Conservation (phyloP, 23 tunicate species). For the Ascidia mentula region DNA sequence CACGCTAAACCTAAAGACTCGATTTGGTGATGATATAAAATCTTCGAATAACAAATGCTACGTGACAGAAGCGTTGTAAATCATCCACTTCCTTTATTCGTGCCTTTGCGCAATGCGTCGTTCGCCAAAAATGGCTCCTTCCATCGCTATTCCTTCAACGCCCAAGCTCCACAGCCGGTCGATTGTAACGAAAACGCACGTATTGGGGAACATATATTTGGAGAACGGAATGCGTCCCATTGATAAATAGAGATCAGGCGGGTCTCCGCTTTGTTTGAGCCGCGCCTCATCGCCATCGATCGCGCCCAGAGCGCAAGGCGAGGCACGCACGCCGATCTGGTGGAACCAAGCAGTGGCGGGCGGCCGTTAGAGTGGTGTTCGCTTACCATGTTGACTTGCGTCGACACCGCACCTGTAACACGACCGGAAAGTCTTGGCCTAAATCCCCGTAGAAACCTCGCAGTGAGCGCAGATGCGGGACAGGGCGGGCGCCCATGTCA, state of each 20-base stretch:
- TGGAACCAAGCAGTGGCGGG: neutral
- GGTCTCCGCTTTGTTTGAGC: slow-evolving; percentile 5
- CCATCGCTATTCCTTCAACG: neutral
- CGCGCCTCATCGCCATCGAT: neutral
- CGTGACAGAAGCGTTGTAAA: too few species aligned
- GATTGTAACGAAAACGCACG: slow-evolving; percentile 4
- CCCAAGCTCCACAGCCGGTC: neutral
- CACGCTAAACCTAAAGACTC: too few species aligned
- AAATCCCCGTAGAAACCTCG: slow-evolving; percentile 15
- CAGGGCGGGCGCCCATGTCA: neutral
- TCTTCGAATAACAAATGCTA: too few species aligned
- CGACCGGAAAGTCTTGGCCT: slow-evolving; percentile 21
- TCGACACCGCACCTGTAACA: slow-evolving; percentile 57
- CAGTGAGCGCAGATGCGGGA: slow-evolving; percentile 7
- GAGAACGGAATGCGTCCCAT: neutral
- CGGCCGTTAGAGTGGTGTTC: slow-evolving; percentile 47
- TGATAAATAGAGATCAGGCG: neutral
- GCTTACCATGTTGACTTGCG: slow-evolving; percentile 53
- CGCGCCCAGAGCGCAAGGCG: neutral
- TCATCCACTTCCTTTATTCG: too few species aligned
- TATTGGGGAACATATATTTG: neutral
- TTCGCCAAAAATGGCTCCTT: too few species aligned
- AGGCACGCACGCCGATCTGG: neutral
- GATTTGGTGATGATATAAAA: too few species aligned
- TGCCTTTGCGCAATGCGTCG: too few species aligned